These are phyloP conservation scores for Drosophila antonietae DNA, from an alignment of 2,888 invertebrate species.

Conservation along the genomic window DNA sequence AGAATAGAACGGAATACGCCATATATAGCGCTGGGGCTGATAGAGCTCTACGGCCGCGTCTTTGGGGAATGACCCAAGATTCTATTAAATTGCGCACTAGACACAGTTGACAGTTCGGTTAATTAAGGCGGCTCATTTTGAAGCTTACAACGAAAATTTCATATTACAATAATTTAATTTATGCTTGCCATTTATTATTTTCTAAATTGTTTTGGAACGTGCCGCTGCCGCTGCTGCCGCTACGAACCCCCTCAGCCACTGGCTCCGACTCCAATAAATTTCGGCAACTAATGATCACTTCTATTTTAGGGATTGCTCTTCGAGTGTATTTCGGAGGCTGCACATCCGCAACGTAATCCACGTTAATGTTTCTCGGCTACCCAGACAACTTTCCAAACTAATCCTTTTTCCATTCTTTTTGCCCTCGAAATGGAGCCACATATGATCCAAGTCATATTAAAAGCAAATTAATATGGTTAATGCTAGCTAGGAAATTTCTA, in stretches of 20 bases:
- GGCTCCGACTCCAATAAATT: slow-evolving; percentile 60
- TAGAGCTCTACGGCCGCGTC: background rate
- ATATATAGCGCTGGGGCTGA: slow-evolving; percentile 5
- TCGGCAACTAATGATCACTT: slow-evolving; percentile 59
- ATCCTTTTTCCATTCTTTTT: slow-evolving; percentile 60
- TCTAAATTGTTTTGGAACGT: slow-evolving; percentile 83
- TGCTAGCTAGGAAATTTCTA: background rate
- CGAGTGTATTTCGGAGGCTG: slow-evolving; percentile 24
- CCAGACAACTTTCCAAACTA: slow-evolving; percentile 41
- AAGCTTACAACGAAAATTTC: slow-evolving; percentile 60
- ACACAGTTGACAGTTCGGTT: slow-evolving; percentile 58
- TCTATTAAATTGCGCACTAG: slow-evolving; percentile 66
- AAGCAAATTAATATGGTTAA: slow-evolving; percentile 45
- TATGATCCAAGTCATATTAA: slow-evolving; percentile 35
- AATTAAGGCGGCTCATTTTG: slow-evolving; percentile 56
- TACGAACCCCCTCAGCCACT: background rate
- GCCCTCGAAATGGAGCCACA: slow-evolving; percentile 8
- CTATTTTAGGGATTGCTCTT: slow-evolving; percentile 55
- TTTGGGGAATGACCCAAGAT: slow-evolving; percentile 43
- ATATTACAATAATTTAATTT: slow-evolving; percentile 83
- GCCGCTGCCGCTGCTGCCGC: slow-evolving; percentile 61
- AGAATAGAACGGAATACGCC: slow-evolving; percentile 16
- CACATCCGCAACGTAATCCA: slow-evolving; percentile 60
- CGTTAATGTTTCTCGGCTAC: slow-evolving; percentile 54
- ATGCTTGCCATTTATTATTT: slow-evolving; percentile 83